Percentiles rank a stretch among this genome's conserved stretches.
phyloP scores from a whole-genome alignment of 2,888 invertebrate genomes.

The Chirona hameri region DNA sequence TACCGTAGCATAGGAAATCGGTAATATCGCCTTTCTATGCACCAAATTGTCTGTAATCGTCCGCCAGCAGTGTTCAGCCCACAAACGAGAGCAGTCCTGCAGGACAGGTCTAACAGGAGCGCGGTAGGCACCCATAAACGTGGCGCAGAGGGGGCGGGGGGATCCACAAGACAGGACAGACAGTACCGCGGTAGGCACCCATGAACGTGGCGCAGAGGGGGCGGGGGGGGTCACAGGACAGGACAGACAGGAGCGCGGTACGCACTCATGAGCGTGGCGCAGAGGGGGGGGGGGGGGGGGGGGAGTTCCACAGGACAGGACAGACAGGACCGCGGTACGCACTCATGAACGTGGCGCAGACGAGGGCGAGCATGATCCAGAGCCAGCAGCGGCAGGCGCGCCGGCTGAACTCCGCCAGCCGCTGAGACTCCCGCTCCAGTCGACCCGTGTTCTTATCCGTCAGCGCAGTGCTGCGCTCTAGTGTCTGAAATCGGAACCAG shows the following conservation, averaged over 20 bases:
- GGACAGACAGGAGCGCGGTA: too few relatives aligned
- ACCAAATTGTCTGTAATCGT: not conserved
- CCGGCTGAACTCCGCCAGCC: conserved; percentile 76
- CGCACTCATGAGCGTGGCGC: too few relatives aligned
- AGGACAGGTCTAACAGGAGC: not conserved
- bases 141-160: too few relatives aligned
- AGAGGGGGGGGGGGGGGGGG: not conserved
- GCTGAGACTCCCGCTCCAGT: conserved; percentile 73
- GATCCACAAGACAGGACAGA: too few relatives aligned
- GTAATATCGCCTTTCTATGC: not conserved
- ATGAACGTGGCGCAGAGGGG: too few relatives aligned
- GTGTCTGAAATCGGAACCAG: conserved; percentile 52
- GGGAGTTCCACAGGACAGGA: not conserved
- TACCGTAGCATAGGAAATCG: not conserved
- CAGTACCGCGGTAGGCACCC: too few relatives aligned
- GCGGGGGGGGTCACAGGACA: too few relatives aligned
- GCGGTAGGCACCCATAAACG: not conserved
- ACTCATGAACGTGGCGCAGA: conserved; percentile 74
- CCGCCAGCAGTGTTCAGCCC: not conserved
- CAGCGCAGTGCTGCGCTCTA: conserved; percentile 70
- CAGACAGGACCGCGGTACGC: not conserved
- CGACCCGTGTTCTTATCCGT: conserved; percentile 75
- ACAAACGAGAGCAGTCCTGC: not conserved
- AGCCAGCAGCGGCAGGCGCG: conserved; percentile 93
- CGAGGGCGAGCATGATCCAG: conserved; percentile 83